Conservation (phyloP, 2,113 vertebrate species). For the Xiphias gladius region DNA sequence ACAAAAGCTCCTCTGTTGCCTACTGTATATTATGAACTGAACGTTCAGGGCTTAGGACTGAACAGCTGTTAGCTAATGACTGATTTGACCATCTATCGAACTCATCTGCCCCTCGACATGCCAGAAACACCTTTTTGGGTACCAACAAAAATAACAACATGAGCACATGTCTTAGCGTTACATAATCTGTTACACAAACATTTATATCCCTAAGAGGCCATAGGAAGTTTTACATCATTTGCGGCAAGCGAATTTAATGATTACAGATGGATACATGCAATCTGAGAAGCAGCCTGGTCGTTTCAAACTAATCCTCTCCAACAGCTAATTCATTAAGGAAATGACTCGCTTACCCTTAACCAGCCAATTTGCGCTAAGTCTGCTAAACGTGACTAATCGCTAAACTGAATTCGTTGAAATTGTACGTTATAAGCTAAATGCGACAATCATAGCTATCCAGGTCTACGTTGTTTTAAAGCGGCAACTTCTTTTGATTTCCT, state of each 20-base stretch:
- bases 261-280: neutral
- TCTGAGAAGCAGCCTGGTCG: neutral
- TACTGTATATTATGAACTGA: neutral
- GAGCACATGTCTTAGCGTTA: constrained; percentile 68
- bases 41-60: neutral
- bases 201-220: neutral
- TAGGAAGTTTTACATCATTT: neutral
- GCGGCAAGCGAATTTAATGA: neutral
- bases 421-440: neutral
- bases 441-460: neutral
- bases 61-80: constrained; percentile 53
- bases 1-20: constrained; percentile 1
- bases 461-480: neutral
- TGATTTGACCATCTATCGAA: constrained; percentile 38
- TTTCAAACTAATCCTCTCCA: constrained; percentile 41
- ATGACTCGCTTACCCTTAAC: constrained; percentile 25
- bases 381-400: constrained; percentile 28
- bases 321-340: constrained; percentile 50
- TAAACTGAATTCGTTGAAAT: constrained; percentile 5
- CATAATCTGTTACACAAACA: constrained; percentile 70
- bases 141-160: constrained; percentile 75
- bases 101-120: constrained; percentile 30
- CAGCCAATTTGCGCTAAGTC: neutral
- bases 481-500: neutral
- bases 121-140: constrained; percentile 27